Conservation (phyloP, 2,888 invertebrate genomes). For the Lycophotia porphyrea region DNA sequence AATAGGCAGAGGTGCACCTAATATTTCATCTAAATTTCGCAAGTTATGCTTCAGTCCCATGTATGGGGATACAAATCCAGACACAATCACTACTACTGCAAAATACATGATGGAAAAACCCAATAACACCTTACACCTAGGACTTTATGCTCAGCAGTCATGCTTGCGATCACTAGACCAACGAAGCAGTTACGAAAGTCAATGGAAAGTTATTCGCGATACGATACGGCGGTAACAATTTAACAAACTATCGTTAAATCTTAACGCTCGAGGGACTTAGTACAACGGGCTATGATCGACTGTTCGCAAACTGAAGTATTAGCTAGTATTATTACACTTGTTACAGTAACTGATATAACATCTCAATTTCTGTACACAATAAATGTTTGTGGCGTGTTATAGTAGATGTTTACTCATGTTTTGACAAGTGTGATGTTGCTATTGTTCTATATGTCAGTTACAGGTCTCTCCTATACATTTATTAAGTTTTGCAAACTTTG, state of each 20-base stretch:
- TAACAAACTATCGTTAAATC: slow-evolving; percentile 71
- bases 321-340: slow-evolving; percentile 43
- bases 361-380: slow-evolving; percentile 53
- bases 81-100: background rate
- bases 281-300: slow-evolving; percentile 60
- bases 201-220: slow-evolving; percentile 73
- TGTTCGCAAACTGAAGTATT: slow-evolving; percentile 56
- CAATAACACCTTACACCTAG: background rate
- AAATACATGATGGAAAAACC: background rate
- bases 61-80: background rate
- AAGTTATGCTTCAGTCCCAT: background rate
- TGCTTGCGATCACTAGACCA: background rate
- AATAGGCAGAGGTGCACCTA: background rate
- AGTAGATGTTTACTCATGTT: background rate
- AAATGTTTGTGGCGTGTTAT: slow-evolving; percentile 31
- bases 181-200: slow-evolving; percentile 68
- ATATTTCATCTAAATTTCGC: background rate
- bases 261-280: slow-evolving; percentile 70
- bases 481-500: background rate
- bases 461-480: background rate
- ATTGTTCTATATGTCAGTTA: background rate
- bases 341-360: slow-evolving; percentile 43
- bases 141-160: background rate
- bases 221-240: slow-evolving; percentile 58
- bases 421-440: slow-evolving; percentile 11